Evolutionary conservation across 1,140 invertebrate species (phyloP).

Genomic region (Caenorhabditis elegans): DNA sequence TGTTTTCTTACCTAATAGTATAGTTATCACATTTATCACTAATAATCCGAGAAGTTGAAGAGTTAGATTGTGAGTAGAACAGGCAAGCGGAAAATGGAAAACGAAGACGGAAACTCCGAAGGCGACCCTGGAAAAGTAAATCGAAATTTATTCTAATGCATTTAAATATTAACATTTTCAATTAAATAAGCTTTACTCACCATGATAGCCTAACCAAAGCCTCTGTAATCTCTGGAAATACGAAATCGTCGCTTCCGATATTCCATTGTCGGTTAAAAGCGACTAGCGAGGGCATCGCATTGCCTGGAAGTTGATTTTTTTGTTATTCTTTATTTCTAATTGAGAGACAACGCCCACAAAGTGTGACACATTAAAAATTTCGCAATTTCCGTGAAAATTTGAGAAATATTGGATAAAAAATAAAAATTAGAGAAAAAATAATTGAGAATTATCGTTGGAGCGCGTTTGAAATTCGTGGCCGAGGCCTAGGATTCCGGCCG

Average conservation of each 20-base stretch:
- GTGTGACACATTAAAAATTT: neutral
- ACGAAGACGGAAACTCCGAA: conserved; percentile 53
- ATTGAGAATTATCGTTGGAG: neutral
- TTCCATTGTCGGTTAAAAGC: conserved; percentile 61
- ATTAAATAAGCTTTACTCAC: conserved; percentile 43
- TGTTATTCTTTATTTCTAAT: neutral
- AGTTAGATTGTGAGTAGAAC: conserved; percentile 49
- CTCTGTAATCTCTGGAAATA: conserved; percentile 60
- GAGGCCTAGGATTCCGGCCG: neutral
- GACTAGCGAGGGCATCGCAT: conserved; percentile 55
- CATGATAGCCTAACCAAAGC: conserved; percentile 54
- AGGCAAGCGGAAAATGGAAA: conserved; percentile 56
- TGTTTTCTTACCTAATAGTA: neutral
- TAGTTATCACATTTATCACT: conserved; percentile 15
- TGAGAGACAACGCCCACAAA: neutral
- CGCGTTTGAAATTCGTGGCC: neutral
- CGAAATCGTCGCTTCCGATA: conserved; percentile 60
- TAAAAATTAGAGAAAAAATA: neutral
- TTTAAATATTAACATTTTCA: too few species aligned
- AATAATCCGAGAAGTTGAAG: conserved; percentile 45
- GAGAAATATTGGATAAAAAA: neutral
- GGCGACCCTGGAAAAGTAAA: neutral
- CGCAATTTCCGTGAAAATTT: neutral
- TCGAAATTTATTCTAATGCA: neutral
- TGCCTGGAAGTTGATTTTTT: too few species aligned